Evolutionary conservation across 2,113 vertebrate species (phyloP), one percentile per base, ranked within the genome.

Genomic region (Perca schrenkii): DNA sequence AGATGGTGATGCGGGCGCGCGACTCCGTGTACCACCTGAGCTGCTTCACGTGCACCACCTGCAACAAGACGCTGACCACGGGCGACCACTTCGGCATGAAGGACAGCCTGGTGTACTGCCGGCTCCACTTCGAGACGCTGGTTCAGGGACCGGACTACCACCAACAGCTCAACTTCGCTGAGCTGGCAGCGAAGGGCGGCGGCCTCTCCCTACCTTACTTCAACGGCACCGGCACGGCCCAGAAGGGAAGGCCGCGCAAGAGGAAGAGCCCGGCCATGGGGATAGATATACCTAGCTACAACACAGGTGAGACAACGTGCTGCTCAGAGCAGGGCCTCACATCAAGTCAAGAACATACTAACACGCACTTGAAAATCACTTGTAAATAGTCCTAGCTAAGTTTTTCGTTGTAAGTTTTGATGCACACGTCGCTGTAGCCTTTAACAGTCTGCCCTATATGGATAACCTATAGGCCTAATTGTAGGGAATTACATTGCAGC

Each of bases 51-150:
- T 99, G 98, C 93, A 97, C 97, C 90, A 97, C 98, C 8, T 99
- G 98, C 96, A 98, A 97, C 97, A 98, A 99, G 95, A 98, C 98
- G 79, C 94, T 99, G 95, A 98, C 96, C 93, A 99, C 98, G 2
- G 98, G 98, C 46, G 98, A 99, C 93, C 98, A 99, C 87, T 99
- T 99, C 85, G 98, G 98, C 94, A 99, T 99, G 98, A 99, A 99
- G 95, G 98, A 99, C 95, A 98, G 96, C 95, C 95, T 98, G 93
- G 98, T 99, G 88, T 99, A 99, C 95, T 99, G 98, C 94, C 96
- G 98, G 68, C 96, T 96, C 66, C 98, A 99, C 93, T 99, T 99
- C 93, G 98, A 99, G 95, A 96, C 96, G 83, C 96, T 99, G 90
- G 95, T 99, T 91, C 98, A 99, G 90, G 97, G 97, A 3, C 89